Percentiles rank a stretch among this genome's conserved stretches.
Evolutionary conservation across 1,140 invertebrate species (phyloP).

Genomic region (Drosophila gunungcola): DNA sequence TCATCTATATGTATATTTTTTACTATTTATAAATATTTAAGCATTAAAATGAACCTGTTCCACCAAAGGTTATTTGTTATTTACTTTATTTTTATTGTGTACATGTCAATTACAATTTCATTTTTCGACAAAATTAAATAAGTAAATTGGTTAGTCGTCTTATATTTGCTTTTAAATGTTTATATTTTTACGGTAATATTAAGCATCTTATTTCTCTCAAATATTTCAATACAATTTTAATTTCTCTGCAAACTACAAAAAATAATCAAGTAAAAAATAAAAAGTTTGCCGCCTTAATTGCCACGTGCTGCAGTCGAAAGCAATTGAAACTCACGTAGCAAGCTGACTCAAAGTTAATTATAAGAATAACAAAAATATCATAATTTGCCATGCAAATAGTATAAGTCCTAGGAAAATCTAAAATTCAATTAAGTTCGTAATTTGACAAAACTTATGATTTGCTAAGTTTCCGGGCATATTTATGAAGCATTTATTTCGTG

Average conservation of each 20-base stretch:
- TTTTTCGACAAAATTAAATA: no score
- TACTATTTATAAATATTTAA: no score
- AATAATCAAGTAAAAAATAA: slow-evolving; percentile 7
- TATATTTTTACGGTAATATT: no score
- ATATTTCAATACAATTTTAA: slow-evolving; percentile 10
- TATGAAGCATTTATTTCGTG: not conserved
- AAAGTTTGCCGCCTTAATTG: slow-evolving; percentile 9
- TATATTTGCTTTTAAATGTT: not conserved
- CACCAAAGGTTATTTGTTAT: no score
- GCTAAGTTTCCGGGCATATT: not conserved
- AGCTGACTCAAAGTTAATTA: slow-evolving; percentile 17
- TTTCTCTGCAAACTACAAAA: slow-evolving; percentile 20
- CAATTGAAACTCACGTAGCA: slow-evolving; percentile 61
- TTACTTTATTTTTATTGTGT: no score
- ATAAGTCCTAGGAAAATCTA: slow-evolving; percentile 15
- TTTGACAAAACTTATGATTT: slow-evolving; percentile 23
- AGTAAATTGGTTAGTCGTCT: no score
- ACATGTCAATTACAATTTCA: no score
- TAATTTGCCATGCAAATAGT: slow-evolving; percentile 4
- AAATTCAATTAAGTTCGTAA: slow-evolving; percentile 40
- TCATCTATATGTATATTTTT: no score
- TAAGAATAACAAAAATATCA: slow-evolving; percentile 11
- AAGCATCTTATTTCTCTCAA: not conserved
- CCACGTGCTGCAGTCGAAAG: slow-evolving; percentile 55
- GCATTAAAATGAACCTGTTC: no score